These are phyloP conservation scores for Planococcus citri DNA, from an alignment of 1,140 invertebrate genomes.

Conservation along the genomic window DNA sequence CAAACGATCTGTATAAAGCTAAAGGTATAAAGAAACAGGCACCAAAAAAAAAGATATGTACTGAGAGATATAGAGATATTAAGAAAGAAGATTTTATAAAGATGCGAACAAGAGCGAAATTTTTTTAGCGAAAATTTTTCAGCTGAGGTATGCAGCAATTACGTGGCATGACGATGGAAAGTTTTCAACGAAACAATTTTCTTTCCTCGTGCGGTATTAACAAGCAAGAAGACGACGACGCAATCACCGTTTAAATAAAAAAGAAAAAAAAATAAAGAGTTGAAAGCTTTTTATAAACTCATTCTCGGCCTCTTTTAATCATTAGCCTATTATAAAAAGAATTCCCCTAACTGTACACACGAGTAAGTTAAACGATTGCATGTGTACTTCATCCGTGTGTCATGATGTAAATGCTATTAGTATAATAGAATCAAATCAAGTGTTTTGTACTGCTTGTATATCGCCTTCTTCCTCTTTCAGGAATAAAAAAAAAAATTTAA, in stretches of 20 bases:
- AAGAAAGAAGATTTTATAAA: too few relatives aligned
- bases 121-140: too few relatives aligned
- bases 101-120: too few relatives aligned
- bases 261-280: neutral
- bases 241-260: neutral
- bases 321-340: neutral
- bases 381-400: neutral
- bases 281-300: constrained; percentile 3
- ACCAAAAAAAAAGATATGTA: too few relatives aligned
- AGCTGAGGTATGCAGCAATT: too few relatives aligned
- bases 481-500: too few relatives aligned
- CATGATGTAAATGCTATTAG: neutral
- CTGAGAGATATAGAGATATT: too few relatives aligned
- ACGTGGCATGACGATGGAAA: too few relatives aligned
- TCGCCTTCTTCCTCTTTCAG: too few relatives aligned
- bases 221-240: neutral
- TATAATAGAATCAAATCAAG: constrained; percentile 1
- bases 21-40: too few relatives aligned
- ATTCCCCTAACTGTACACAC: neutral
- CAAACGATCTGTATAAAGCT: too few relatives aligned
- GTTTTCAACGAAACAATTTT: neutral
- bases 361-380: neutral
- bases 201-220: neutral
- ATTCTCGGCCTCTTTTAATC: constrained; percentile 1
- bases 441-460: neutral